phyloP scores from a whole-genome alignment of 1,140 invertebrate species.

The Anoplolepis gracilipes region DNA sequence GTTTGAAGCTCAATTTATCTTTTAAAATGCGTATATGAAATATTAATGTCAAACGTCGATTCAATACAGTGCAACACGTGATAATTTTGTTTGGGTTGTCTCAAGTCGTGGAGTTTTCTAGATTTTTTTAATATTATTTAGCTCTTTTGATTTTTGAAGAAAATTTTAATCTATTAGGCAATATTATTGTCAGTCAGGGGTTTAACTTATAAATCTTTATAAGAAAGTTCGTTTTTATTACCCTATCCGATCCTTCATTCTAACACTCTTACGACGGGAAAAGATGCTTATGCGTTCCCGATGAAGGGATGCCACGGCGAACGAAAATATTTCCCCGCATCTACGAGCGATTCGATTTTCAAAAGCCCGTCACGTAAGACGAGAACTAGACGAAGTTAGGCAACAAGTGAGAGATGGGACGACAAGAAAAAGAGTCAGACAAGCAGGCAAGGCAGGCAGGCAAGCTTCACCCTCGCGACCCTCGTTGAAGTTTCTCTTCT shows the following conservation, averaged over 20 bases:
- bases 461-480: not conserved
- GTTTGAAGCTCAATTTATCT: not conserved
- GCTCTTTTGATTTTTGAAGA: not conserved
- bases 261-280: not conserved
- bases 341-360: conserved; percentile 42
- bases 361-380: conserved; percentile 51
- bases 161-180: not conserved
- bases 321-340: conserved; percentile 36
- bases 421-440: not conserved
- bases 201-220: conserved; percentile 7
- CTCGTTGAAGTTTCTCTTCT: conserved; percentile 18
- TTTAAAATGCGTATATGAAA: not conserved
- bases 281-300: not conserved
- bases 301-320: not conserved
- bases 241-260: not conserved
- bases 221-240: not conserved
- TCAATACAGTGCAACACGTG: not conserved
- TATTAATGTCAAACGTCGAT: not conserved
- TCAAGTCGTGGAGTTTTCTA: not conserved
- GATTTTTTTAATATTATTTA: not conserved
- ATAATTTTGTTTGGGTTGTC: not conserved
- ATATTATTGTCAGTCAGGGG: not conserved
- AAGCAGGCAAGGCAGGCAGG: not conserved
- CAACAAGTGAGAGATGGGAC: conserved; percentile 41
- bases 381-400: conserved; percentile 51